Evolutionary conservation across 2,888 invertebrate species (phyloP).

Genomic region (Lasioglossum morio): DNA sequence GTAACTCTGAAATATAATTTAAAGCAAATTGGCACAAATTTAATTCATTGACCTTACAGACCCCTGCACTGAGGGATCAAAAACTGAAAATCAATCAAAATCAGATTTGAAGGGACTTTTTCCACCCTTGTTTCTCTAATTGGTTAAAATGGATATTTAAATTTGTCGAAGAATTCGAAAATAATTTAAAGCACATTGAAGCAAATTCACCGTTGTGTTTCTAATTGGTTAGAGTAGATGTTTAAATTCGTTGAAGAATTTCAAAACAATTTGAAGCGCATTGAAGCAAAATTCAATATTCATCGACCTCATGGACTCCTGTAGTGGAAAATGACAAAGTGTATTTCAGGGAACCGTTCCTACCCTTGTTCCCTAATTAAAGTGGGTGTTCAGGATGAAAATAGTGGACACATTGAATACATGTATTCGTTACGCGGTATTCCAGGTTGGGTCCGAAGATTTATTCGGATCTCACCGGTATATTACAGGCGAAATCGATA

Average conservation of each 20-base stretch:
- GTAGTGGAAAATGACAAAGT: not conserved
- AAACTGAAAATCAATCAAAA: too few species aligned
- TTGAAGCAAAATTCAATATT: too few species aligned
- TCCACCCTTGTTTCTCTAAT: not conserved
- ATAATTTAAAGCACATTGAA: too few species aligned
- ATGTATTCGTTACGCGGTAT: not conserved
- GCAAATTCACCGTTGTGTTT: too few species aligned
- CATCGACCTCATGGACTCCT: too few species aligned
- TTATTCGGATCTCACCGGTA: conserved; percentile 25
- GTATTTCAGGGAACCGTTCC: not conserved
- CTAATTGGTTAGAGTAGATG: too few species aligned
- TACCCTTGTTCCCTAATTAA: not conserved
- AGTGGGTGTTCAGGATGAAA: not conserved
- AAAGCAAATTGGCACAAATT: not conserved
- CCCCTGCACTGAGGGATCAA: too few species aligned
- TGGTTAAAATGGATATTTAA: not conserved
- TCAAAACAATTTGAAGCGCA: too few species aligned
- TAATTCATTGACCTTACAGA: too few species aligned
- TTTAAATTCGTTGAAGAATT: too few species aligned
- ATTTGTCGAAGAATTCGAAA: too few species aligned
- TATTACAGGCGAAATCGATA: conserved; percentile 41
- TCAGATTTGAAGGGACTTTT: too few species aligned
- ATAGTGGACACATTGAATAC: not conserved
- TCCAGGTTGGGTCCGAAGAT: conserved; percentile 21
- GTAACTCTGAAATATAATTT: not conserved